Conservation (phyloP, 2,888 invertebrate species). For the Leptinotarsa rubiginosa region DNA sequence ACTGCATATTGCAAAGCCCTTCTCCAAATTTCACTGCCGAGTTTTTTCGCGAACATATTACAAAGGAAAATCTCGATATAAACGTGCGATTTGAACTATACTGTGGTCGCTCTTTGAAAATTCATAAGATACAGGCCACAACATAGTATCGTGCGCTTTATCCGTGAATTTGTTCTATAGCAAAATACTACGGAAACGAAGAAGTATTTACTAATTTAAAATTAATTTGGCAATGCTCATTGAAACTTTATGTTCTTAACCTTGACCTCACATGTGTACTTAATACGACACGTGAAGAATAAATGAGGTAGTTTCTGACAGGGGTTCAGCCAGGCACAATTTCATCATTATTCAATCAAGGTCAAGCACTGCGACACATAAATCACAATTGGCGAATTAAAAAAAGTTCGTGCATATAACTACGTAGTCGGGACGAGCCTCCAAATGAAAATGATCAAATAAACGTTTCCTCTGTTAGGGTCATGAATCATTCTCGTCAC, state of each 20-base stretch:
- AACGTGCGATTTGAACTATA: no score
- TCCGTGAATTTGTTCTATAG: no score
- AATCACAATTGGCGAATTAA: constrained; percentile 10
- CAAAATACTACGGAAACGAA: no score
- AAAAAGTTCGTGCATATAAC: not conserved
- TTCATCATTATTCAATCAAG: constrained; percentile 8
- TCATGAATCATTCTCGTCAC: constrained; percentile 8
- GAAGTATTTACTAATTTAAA: no score
- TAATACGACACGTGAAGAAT: not conserved
- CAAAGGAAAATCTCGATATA: no score
- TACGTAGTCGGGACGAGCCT: constrained; percentile 13
- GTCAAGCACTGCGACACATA: constrained; percentile 11
- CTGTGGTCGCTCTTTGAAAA: no score
- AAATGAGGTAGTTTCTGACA: not conserved
- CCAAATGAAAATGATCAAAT: constrained; percentile 10
- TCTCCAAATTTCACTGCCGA: no score
- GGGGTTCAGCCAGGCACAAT: not conserved
- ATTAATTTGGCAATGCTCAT: no score
- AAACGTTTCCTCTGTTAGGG: constrained; percentile 11
- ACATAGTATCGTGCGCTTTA: no score
- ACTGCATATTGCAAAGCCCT: no score
- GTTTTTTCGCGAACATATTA: no score
- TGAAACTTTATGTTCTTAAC: not conserved
- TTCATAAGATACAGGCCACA: no score
- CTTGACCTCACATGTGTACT: not conserved